Evolutionary conservation across 2,113 vertebrate genomes (phyloP).

Genomic region (Balaeniceps rex): DNA sequence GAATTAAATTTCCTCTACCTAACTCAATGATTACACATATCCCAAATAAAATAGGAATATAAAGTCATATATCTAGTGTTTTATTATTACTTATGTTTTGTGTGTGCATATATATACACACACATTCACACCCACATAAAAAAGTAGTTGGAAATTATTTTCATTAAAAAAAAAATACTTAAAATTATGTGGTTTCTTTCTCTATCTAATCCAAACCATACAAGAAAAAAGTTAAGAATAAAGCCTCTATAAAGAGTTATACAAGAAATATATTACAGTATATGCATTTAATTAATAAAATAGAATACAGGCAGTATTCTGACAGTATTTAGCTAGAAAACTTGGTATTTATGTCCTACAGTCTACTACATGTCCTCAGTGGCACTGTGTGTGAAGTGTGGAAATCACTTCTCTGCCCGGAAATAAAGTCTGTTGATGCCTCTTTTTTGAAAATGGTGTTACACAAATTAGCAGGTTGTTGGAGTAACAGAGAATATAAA

Average conservation of each 20-base stretch:
- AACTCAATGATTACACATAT: background rate
- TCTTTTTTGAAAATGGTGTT: background rate
- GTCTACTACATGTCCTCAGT: background rate
- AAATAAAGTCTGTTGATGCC: background rate
- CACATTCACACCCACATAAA: background rate
- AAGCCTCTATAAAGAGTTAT: background rate
- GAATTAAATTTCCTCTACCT: background rate
- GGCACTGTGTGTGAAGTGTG: background rate
- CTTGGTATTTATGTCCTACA: background rate
- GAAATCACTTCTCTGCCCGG: background rate
- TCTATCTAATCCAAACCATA: background rate
- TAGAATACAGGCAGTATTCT: background rate
- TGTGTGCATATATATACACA: background rate
- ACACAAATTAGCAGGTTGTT: background rate
- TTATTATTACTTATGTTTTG: background rate
- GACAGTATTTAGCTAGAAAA: background rate
- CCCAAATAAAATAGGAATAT: background rate
- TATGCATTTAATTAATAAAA: background rate
- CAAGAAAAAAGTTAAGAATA: background rate
- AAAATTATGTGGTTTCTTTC: background rate
- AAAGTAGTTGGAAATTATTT: background rate
- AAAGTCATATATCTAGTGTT: background rate
- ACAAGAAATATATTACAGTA: background rate
- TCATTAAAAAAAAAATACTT: background rate
- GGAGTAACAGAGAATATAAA: background rate